Conservation (phyloP, 2,797 vertebrate genomes). For the Clarias pachynema region DNA sequence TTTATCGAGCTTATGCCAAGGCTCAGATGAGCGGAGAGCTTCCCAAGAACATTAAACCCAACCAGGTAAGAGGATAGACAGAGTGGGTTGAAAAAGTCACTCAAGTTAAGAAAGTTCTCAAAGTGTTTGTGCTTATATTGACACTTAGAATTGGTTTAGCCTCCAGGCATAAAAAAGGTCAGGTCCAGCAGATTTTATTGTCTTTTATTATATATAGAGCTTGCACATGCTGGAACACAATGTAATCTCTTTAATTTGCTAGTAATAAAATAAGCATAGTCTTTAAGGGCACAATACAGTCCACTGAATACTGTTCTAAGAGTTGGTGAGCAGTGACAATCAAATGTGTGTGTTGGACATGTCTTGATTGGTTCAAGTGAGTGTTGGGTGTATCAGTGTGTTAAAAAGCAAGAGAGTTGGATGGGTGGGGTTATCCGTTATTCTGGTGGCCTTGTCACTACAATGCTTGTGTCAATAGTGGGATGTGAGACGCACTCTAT, state of each 20-base stretch:
- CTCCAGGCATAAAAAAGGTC: too few relatives aligned
- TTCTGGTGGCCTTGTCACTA: neutral
- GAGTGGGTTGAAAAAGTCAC: neutral
- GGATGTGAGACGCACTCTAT: neutral
- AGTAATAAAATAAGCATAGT: neutral
- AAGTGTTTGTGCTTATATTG: neutral
- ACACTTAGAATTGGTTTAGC: neutral
- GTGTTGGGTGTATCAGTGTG: neutral
- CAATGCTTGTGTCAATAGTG: neutral
- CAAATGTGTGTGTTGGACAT: neutral
- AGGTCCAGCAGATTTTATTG: neutral
- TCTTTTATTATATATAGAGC: neutral
- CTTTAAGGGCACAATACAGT: neutral
- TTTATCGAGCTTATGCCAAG: conserved; percentile 74
- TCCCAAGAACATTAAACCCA: conserved; percentile 63
- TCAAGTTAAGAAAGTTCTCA: neutral
- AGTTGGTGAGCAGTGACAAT: neutral
- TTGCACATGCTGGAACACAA: neutral
- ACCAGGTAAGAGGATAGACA: conserved; percentile 65
- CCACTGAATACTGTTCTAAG: neutral
- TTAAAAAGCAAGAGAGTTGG: neutral
- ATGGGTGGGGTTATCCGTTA: neutral
- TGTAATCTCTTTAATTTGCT: neutral
- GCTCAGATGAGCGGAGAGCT: conserved; percentile 75
- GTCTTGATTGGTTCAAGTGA: neutral